Base-by-base conservation (phyloP, 2,797 vertebrate genomes). In the Danio choprae region DNA sequence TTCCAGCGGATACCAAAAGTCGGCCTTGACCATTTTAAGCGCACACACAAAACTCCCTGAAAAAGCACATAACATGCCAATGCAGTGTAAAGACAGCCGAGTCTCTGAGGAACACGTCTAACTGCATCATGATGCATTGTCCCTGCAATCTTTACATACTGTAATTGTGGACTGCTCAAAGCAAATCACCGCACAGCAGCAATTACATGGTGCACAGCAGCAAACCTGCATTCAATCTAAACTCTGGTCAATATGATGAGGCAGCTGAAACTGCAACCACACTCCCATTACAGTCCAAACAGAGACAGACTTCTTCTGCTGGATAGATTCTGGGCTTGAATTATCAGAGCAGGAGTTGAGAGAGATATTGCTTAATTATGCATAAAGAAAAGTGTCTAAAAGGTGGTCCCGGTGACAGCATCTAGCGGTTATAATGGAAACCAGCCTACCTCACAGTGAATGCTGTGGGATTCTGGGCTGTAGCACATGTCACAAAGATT, bases 201-300 rank as follows among this genome's bases (percentile, higher is more conserved):
- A 64, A 56, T 73, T 73, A 50, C 78, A 73, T 46, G 60, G 69
- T 73, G 78, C 78, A 74, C 69, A 74, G 69, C 78, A 73, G 78
- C 78, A 80, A 72, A 73, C 69, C 70, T 65, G 70, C 70, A 74
- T 80, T 65, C 60, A 73, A 65, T 64, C 70, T 64, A 13, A 80
- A 80, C 78, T 71, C 67, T 38, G 51, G 69, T 80, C 78, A 80
- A 74, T 62, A 80, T 80, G 78, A 80, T 80, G 78, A 80, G 78
- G 78, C 69, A 65, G 78, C 78, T 73, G 43, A 80, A 80, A 80
- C 78, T 64, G 70, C 60, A 73, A 56, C 69, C 50, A 80, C 77
- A 73, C 69, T 53, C 46, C 9, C 46, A 41, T 50, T 59, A 38
- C 65, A 22, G 46, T n/a, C 20, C 46, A 40, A 20, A n/a, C 67